These are phyloP conservation scores for Torymus auratus DNA, from an alignment of 2,888 invertebrate species.

Conservation along the genomic window DNA sequence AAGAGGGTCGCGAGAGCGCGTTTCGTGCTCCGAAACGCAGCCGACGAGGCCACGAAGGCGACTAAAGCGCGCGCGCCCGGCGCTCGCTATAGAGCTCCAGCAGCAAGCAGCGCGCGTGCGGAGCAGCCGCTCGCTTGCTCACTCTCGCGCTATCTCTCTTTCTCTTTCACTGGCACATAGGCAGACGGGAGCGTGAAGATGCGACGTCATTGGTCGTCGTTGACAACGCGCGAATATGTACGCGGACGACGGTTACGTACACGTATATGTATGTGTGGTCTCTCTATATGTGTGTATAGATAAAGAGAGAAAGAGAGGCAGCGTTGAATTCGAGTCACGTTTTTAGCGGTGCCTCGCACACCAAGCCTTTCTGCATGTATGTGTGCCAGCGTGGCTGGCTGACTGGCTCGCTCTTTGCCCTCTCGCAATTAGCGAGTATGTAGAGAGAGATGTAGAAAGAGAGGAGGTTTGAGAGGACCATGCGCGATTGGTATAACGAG, in stretches of 20 bases:
- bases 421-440: too few relatives aligned
- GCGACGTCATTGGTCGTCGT: slow-evolving; percentile 34
- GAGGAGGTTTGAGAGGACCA: too few relatives aligned
- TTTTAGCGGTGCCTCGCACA: background rate
- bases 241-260: background rate
- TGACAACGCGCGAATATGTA: background rate
- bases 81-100: background rate
- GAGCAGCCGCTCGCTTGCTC: background rate
- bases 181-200: slow-evolving; percentile 4
- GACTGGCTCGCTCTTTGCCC: background rate
- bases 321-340: slow-evolving; percentile 39
- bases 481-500: too few relatives aligned
- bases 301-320: background rate
- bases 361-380: background rate
- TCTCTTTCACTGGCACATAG: slow-evolving; percentile 2
- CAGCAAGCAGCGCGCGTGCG: background rate
- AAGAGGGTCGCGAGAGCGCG: background rate
- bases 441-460: too few relatives aligned
- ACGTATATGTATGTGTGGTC: too few relatives aligned
- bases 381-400: background rate
- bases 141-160: background rate
- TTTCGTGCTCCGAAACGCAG: slow-evolving; percentile 33
- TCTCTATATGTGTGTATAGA: background rate
- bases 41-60: slow-evolving; percentile 58
- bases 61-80: slow-evolving; percentile 43